Evolutionary conservation across 2,888 invertebrate genomes (phyloP).

Genomic region (Netelia inedita): DNA sequence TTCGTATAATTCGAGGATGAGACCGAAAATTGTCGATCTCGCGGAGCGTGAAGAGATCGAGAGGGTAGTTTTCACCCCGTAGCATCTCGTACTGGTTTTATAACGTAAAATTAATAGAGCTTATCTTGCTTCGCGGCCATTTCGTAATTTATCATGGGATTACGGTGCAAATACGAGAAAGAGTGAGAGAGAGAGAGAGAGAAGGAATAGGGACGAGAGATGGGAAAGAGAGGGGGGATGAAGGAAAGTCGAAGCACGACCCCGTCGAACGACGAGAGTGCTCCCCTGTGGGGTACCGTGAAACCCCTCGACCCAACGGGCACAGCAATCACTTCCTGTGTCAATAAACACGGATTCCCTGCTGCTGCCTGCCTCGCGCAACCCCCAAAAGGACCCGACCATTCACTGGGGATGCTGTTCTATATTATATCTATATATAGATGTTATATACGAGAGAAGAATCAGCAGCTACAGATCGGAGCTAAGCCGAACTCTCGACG

Average conservation of each 20-base stretch:
- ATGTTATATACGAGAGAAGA: slow-evolving; percentile 36
- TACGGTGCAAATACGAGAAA: slow-evolving; percentile 82
- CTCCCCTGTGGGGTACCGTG: slow-evolving; percentile 69
- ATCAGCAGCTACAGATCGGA: slow-evolving; percentile 59
- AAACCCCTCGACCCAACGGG: slow-evolving; percentile 71
- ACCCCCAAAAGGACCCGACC: slow-evolving; percentile 58
- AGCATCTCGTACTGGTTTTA: slow-evolving; percentile 72
- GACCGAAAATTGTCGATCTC: slow-evolving; percentile 27
- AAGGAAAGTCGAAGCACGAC: slow-evolving; percentile 33
- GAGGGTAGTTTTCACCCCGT: slow-evolving; percentile 28
- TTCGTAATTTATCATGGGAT: slow-evolving; percentile 84
- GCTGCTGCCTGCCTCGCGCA: slow-evolving; percentile 39
- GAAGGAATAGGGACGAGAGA: slow-evolving; percentile 24
- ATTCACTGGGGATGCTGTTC: slow-evolving; percentile 61
- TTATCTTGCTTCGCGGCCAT: slow-evolving; percentile 80
- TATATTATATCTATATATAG: slow-evolving; percentile 6
- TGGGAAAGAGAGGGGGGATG: slow-evolving; percentile 27
- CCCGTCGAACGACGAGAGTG: slow-evolving; percentile 61
- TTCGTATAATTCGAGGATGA: slow-evolving; percentile 26
- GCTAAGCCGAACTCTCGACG: slow-evolving; percentile 67
- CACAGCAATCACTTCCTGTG: slow-evolving; percentile 83
- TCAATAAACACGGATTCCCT: slow-evolving; percentile 82
- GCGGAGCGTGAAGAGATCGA: slow-evolving; percentile 6
- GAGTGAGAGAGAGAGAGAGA: slow-evolving; percentile 29
- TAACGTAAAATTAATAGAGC: slow-evolving; percentile 85